Percentiles rank a stretch among this genome's conserved stretches.
phyloP scores from a whole-genome alignment of 2,888 invertebrate species.

The Leptinotarsa peninsularis region DNA sequence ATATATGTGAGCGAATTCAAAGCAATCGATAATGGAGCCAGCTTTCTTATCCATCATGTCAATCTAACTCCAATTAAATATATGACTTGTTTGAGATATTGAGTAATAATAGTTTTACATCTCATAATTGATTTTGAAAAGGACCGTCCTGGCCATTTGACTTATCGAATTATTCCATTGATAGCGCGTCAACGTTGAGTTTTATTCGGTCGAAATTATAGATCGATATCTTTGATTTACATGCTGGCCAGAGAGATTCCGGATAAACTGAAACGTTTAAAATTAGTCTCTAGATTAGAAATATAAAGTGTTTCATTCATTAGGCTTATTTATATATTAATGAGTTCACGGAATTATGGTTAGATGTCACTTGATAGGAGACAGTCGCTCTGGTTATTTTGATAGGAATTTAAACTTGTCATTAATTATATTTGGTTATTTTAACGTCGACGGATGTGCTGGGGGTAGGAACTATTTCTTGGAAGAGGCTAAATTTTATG shows the following conservation, averaged over 20 bases:
- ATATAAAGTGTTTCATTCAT: slow-evolving; percentile 7
- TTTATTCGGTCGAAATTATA: neutral
- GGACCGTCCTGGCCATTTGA: slow-evolving; percentile 48
- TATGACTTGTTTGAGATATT: slow-evolving; percentile 62
- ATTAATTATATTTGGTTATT: slow-evolving; percentile 1
- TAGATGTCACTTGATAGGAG: slow-evolving; percentile 8
- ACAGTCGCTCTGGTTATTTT: slow-evolving; percentile 2
- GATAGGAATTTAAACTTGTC: neutral
- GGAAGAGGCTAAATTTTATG: neutral
- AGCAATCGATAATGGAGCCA: slow-evolving; percentile 17
- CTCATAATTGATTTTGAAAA: slow-evolving; percentile 57
- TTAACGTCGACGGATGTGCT: neutral
- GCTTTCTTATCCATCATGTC: slow-evolving; percentile 57
- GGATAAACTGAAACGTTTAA: slow-evolving; percentile 7
- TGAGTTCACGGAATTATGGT: slow-evolving; percentile 4
- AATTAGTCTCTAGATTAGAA: slow-evolving; percentile 7
- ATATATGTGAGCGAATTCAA: slow-evolving; percentile 23
- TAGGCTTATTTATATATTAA: slow-evolving; percentile 7
- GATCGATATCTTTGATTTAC: slow-evolving; percentile 8
- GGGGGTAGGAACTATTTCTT: neutral
- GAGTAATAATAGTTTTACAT: slow-evolving; percentile 62
- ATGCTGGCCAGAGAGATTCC: neutral
- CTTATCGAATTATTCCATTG: slow-evolving; percentile 43
- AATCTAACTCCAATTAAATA: slow-evolving; percentile 62
- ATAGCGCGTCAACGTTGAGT: slow-evolving; percentile 20